These are phyloP conservation scores for Clinocottus analis DNA, from an alignment of 2,113 vertebrate species.

Conservation along the genomic window DNA sequence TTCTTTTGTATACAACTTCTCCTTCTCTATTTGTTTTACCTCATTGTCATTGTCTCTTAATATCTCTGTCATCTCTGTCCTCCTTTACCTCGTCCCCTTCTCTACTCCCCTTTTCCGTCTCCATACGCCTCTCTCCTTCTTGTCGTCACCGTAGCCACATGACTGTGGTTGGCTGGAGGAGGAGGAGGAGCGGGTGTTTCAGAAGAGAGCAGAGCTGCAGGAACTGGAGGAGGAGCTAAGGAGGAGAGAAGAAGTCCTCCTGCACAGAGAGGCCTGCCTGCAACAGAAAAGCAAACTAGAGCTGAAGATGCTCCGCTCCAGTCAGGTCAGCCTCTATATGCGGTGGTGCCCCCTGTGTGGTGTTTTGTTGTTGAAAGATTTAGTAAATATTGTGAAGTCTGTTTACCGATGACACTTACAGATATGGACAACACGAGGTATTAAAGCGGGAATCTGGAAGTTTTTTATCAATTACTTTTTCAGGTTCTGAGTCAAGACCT, in stretches of 20 bases:
- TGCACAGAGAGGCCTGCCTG: slow-evolving; percentile 85
- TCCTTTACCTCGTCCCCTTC: neutral
- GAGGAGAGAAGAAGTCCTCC: slow-evolving; percentile 87
- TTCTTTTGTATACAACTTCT: neutral
- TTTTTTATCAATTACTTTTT: neutral
- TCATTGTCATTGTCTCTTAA: neutral
- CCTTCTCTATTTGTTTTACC: neutral
- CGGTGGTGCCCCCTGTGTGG: neutral
- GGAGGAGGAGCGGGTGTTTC: slow-evolving; percentile 89
- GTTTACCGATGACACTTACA: neutral
- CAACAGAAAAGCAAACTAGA: slow-evolving; percentile 88
- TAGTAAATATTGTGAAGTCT: neutral
- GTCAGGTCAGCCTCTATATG: slow-evolving; percentile 83
- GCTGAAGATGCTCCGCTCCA: slow-evolving; percentile 88
- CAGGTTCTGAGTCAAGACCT: slow-evolving; percentile 88
- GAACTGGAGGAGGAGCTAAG: slow-evolving; percentile 89
- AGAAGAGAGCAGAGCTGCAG: slow-evolving; percentile 84
- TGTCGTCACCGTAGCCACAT: slow-evolving; percentile 76
- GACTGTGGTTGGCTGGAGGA: slow-evolving; percentile 88
- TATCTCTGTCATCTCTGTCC: neutral
- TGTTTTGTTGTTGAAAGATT: neutral
- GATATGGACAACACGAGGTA: neutral
- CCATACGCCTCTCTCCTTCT: neutral
- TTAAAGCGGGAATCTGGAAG: neutral
- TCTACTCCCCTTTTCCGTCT: neutral